Base-by-base conservation (phyloP, 2,113 vertebrate species). In the Potamarius usumacintae region DNA sequence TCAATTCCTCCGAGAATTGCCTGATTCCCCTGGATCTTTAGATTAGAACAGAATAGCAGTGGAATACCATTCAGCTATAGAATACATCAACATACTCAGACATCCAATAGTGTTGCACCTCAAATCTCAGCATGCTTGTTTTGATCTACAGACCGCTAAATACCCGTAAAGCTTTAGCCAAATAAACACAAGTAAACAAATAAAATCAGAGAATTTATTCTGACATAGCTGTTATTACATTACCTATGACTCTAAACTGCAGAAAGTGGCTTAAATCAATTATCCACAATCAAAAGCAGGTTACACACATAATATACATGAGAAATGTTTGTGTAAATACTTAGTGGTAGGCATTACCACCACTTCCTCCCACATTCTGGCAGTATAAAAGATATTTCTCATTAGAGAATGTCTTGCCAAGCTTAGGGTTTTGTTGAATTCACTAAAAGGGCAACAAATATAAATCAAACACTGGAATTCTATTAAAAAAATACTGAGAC, bases 1-100 rank as follows among this genome's bases (percentile, higher is more conserved):
- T 90, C 87, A 90, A 86, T 88, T 90, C 87, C 87, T 30, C 89
- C 76, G 89, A 90, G 89, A 88, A 88, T 83, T 85, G 87, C 81
- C 82, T 86, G 89, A 88, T 62, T 90, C 84, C 84, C 87, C 84
- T 86, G 89, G 87, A 90, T 90, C 87, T 88, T 90, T 86, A 88
- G 86, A 88, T 88, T 55, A 86, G 89, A 90, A 90, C 89, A 90
- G 74, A 90, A 90, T 63, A 84, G 84, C 84, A 87, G 69, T 74
- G 81, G 84, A 20, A 88, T 83, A 88, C 81, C 62, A 63, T 88
- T 90, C 82, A 90, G 82, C 82, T 85, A 25, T 42, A 42, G 34
- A 42, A 42, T 52, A 87, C 84, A 79, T 82, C 42, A 48, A 53
- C 83, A 84, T 14, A 87, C 77, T 76, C 34, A 83, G 48, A 87